These are phyloP conservation scores for Thalpophila matura DNA, from an alignment of 2,888 invertebrate genomes.

Conservation along the genomic window DNA sequence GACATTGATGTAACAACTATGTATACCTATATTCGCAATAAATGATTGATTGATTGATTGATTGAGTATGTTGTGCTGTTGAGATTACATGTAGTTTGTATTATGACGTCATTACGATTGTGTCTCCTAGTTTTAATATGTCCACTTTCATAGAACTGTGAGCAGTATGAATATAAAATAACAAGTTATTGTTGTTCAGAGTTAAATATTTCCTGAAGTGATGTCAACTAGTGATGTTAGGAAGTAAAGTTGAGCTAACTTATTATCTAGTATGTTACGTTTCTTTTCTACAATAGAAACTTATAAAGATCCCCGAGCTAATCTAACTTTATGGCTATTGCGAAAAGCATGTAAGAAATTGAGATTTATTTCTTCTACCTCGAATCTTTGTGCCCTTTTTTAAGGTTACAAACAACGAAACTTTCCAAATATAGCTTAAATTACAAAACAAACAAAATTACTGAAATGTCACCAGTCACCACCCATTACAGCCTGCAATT, in stretches of 20 bases:
- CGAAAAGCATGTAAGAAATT: slow-evolving; percentile 20
- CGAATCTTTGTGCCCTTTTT: slow-evolving; percentile 31
- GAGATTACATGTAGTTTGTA: slow-evolving; percentile 5
- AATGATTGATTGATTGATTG: no score
- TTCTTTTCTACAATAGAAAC: not conserved
- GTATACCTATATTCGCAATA: no score
- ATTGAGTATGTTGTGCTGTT: no score
- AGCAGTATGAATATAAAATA: slow-evolving; percentile 16
- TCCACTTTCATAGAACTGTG: slow-evolving; percentile 18
- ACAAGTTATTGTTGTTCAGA: slow-evolving; percentile 29
- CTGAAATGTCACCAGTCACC: slow-evolving; percentile 25
- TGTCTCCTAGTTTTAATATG: slow-evolving; percentile 33
- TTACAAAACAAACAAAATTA: slow-evolving; percentile 43
- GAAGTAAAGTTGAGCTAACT: not conserved
- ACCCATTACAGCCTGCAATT: slow-evolving; percentile 45
- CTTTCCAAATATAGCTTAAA: slow-evolving; percentile 23
- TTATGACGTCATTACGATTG: slow-evolving; percentile 12
- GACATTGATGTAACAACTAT: no score
- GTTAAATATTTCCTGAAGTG: slow-evolving; percentile 37
- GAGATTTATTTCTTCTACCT: slow-evolving; percentile 1
- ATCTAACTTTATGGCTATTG: not conserved
- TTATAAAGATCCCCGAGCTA: not conserved
- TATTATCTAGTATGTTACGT: slow-evolving; percentile 2
- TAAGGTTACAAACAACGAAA: slow-evolving; percentile 39
- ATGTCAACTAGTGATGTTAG: slow-evolving; percentile 34